These are phyloP conservation scores for Harpagus bidentatus DNA, from an alignment of 2,113 vertebrate genomes.

Conservation along the genomic window DNA sequence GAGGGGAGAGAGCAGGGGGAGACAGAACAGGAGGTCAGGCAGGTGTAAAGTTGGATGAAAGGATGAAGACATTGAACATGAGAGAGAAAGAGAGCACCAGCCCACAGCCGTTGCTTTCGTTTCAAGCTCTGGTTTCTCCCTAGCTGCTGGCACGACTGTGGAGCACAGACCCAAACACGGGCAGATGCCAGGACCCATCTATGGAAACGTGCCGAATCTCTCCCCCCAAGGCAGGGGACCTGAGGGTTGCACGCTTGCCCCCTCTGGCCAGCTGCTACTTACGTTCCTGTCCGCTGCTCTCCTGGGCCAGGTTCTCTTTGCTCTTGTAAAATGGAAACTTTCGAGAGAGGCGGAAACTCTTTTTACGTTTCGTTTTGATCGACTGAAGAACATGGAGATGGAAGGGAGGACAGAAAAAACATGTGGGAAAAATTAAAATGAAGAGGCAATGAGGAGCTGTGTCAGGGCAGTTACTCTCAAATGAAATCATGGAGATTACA, in stretches of 20 bases:
- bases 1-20: not conserved
- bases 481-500: conserved; percentile 75
- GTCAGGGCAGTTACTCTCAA: conserved; percentile 63
- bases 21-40: not conserved
- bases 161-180: not conserved
- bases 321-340: conserved; percentile 99
- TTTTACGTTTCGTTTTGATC: conserved; percentile 99
- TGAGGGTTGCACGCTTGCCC: not conserved
- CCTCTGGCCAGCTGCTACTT: conserved; percentile 85
- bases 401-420: conserved; percentile 75
- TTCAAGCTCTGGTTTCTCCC: not conserved
- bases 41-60: conserved; percentile 27
- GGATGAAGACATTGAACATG: conserved; percentile 37
- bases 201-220: not conserved
- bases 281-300: conserved; percentile 95
- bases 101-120: not conserved
- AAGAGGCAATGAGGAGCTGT: conserved; percentile 69
- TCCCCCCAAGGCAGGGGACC: not conserved
- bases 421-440: conserved; percentile 76
- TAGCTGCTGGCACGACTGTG: not conserved
- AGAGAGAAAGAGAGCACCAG: not conserved
- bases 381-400: conserved; percentile 87
- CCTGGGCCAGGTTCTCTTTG: conserved; percentile 99
- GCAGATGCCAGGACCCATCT: not conserved
- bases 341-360: conserved; percentile 99